Evolutionary conservation across 2,888 invertebrate genomes (phyloP), one percentile per base, ranked within the genome.

Genomic region (Ptilodon capucinus): DNA sequence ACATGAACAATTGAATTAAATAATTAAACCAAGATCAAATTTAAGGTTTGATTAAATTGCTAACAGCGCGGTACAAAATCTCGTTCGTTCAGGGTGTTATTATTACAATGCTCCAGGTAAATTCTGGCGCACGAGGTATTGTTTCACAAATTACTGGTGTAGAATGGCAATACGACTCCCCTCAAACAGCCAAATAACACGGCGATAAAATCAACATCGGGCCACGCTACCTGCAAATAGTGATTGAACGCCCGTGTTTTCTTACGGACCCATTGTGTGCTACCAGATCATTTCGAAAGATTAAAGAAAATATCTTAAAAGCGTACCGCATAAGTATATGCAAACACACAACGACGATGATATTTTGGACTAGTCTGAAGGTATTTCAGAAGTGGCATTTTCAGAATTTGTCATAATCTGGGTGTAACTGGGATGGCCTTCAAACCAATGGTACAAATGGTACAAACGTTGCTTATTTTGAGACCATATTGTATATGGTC

Each of bases 101-200:
- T 61, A 60, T 57, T 60, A 69, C 59, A 62, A 52, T 61, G 63
- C 54, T 63, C 65, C 63, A 46, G 50, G 54, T 57, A 56, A 56
- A 61, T 60, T 58, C 56, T 47, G 56, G 60, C 54, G 53, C 53
- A 47, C 48, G 51, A 35, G 52, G 64, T 72, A 76, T 77, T 74
- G 73, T 74, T 77, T 74, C 63, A 66, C 71, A 79, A 79, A 80
- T 81, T 77, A 68, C 72, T 60, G 59, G 57, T 66, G 57, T 68
- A 57, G 57, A 61, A 69, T 68, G 64, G 70, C 68, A 69, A 74
- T 70, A 64, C 54, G 65, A 58, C 59, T 64, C 60, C 50, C 66
- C 60, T 57, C 55, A 54, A 72, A 71, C 63, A 67, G 64, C 61
- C 61, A 67, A 71, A 72, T 66, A 71, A 65, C 64, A 56, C 49